phyloP scores from a whole-genome alignment of 2,113 vertebrate genomes.

The Sitta europaea region DNA sequence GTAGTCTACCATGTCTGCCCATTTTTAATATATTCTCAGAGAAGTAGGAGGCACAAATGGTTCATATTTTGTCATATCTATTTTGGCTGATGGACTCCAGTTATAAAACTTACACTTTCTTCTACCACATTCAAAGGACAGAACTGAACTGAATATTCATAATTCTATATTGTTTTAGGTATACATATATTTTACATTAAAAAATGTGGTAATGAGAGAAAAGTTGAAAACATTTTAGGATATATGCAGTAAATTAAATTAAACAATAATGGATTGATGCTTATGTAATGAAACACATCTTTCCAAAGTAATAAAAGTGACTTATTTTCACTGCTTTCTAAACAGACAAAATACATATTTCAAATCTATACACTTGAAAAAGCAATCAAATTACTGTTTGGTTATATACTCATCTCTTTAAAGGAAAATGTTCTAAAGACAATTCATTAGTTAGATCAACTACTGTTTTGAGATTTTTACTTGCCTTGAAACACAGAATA shows the following conservation, averaged over 20 bases:
- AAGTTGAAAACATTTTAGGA: background rate
- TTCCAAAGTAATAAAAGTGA: background rate
- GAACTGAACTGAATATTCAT: background rate
- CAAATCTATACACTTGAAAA: background rate
- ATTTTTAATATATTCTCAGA: background rate
- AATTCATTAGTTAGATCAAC: background rate
- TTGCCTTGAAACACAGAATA: background rate
- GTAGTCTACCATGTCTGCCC: background rate
- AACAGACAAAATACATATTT: background rate
- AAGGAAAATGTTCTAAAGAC: background rate
- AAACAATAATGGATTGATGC: background rate
- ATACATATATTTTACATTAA: background rate
- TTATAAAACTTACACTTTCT: background rate
- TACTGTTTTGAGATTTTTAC: background rate
- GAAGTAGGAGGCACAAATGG: background rate
- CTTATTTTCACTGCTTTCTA: background rate
- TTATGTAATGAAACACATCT: background rate
- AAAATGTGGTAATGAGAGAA: background rate
- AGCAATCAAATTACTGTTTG: background rate
- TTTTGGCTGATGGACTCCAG: background rate
- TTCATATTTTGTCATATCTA: background rate
- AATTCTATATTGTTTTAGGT: background rate
- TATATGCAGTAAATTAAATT: background rate
- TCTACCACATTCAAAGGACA: background rate
- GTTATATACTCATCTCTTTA: background rate